Percentiles rank a stretch among this genome's conserved stretches.
Conservation (phyloP, 2,797 vertebrate genomes). For the Setipinna tenuifilis region DNA sequence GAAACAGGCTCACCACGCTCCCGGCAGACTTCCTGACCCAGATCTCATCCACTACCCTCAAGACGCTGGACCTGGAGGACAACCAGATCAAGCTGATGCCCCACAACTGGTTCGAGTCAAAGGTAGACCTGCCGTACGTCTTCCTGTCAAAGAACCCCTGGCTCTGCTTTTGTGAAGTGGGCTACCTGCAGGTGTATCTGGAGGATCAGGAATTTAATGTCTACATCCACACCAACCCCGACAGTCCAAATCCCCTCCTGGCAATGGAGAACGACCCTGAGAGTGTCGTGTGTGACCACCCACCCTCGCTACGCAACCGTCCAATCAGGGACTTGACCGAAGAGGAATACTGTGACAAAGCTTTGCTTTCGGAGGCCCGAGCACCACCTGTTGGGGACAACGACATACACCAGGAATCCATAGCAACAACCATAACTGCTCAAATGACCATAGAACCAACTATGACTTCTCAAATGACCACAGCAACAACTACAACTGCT, state of each 20-base stretch:
- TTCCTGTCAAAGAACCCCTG: slow-evolving; percentile 73
- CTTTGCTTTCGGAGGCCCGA: background rate
- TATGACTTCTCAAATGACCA: background rate
- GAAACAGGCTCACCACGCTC: slow-evolving; percentile 64
- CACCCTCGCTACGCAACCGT: background rate
- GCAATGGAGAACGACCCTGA: accelerated
- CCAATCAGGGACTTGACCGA: slow-evolving; percentile 54
- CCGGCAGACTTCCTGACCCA: slow-evolving; percentile 62
- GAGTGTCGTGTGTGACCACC: slow-evolving; percentile 69
- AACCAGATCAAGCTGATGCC: slow-evolving; percentile 70
- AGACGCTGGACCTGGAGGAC: slow-evolving; percentile 63
- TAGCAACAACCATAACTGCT: background rate
- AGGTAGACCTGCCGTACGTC: slow-evolving; percentile 66
- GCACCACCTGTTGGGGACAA: background rate
- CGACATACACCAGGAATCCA: background rate
- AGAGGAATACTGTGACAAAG: slow-evolving; percentile 58
- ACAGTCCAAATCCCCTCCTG: background rate
- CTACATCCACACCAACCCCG: slow-evolving; percentile 54
- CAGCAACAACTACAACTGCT: background rate
- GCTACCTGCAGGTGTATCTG: slow-evolving; percentile 65
- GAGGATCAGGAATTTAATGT: slow-evolving; percentile 48
- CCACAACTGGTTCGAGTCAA: slow-evolving; percentile 66
- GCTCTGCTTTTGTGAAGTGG: slow-evolving; percentile 68
- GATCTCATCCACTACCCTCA: slow-evolving; percentile 52
- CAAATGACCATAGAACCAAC: background rate